Evolutionary conservation across 2,888 invertebrate genomes (phyloP).

Genomic region (Artemia sinica): DNA sequence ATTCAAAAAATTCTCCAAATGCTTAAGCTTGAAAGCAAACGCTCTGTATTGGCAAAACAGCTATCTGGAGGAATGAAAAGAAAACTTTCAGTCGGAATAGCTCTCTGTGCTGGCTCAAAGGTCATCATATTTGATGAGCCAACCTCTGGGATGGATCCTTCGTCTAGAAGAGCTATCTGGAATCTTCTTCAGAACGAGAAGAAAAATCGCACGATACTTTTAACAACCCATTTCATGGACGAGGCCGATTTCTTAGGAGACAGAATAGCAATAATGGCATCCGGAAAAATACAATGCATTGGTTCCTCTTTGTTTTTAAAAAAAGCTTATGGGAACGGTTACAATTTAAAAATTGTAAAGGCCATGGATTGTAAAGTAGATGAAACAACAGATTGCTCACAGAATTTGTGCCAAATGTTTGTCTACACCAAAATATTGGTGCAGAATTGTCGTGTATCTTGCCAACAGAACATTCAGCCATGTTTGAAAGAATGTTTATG

Average conservation of each 20-base stretch:
- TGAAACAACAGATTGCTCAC: conserved; percentile 30
- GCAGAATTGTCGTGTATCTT: conserved; percentile 27
- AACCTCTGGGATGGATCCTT: no score
- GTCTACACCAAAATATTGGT: conserved; percentile 3
- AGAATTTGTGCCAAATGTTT: conserved; percentile 31
- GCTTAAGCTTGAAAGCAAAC: conserved; percentile 46
- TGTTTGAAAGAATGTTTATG: conserved; percentile 29
- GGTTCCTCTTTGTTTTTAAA: conserved; percentile 41
- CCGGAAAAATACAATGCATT: conserved; percentile 36
- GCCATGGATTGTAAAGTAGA: conserved; percentile 19
- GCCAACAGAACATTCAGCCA: conserved; percentile 26
- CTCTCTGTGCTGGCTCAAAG: conserved; percentile 58
- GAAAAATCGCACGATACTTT: conserved; percentile 51
- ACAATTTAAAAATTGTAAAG: conserved; percentile 1
- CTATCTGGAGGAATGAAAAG: conserved; percentile 74
- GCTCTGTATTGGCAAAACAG: conserved; percentile 41
- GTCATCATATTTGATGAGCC: no score
- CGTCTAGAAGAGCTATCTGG: no score
- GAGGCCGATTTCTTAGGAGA: conserved; percentile 75
- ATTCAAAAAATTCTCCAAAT: conserved; percentile 43
- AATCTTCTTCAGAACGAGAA: conserved; percentile 28
- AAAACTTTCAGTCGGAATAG: conserved; percentile 71
- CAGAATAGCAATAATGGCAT: conserved; percentile 53
- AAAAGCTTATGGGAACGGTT: conserved; percentile 30
- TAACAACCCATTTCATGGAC: conserved; percentile 73